Conservation (phyloP, 1,140 invertebrate genomes). For the Drosophila ercepeae region DNA sequence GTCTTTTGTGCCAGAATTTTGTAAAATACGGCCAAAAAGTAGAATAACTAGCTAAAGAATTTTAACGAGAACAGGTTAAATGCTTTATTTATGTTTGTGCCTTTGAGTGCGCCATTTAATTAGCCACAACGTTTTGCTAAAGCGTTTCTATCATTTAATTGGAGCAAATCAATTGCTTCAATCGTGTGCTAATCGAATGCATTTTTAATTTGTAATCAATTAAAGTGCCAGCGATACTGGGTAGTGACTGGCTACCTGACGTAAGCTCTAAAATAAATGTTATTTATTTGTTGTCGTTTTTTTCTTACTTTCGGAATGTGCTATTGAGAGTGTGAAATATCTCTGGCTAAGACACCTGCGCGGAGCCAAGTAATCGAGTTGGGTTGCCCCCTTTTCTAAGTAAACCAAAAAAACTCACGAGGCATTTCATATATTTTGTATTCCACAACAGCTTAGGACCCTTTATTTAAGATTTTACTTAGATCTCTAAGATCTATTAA, state of each 20-base stretch:
- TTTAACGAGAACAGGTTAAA: slow-evolving; percentile 1
- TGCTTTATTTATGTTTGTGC: slow-evolving; percentile 6
- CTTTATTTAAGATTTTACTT: neutral
- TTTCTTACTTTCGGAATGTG: slow-evolving; percentile 1
- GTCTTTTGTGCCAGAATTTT: slow-evolving; percentile 2
- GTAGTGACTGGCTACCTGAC: neutral
- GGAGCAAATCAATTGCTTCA: slow-evolving; percentile 42
- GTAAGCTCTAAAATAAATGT: slow-evolving; percentile 5
- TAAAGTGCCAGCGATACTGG: slow-evolving; percentile 19
- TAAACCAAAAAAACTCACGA: too few relatives aligned
- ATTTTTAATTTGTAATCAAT: slow-evolving; percentile 57
- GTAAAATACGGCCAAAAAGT: slow-evolving; percentile 15
- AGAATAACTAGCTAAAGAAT: slow-evolving; percentile 4
- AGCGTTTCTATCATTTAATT: slow-evolving; percentile 47
- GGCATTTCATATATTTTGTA: slow-evolving; percentile 12
- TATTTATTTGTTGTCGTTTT: slow-evolving; percentile 4
- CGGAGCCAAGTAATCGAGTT: too few relatives aligned
- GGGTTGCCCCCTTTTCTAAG: too few relatives aligned
- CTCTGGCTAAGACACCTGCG: neutral
- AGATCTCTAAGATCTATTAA: neutral
- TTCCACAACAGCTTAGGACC: too few relatives aligned
- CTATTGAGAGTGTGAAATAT: slow-evolving; percentile 26
- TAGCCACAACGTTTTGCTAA: slow-evolving; percentile 7
- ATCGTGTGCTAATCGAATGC: slow-evolving; percentile 26
- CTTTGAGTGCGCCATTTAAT: slow-evolving; percentile 15